These are phyloP conservation scores for Thymelicus lineola DNA, from an alignment of 2,888 invertebrate genomes.

Conservation along the genomic window DNA sequence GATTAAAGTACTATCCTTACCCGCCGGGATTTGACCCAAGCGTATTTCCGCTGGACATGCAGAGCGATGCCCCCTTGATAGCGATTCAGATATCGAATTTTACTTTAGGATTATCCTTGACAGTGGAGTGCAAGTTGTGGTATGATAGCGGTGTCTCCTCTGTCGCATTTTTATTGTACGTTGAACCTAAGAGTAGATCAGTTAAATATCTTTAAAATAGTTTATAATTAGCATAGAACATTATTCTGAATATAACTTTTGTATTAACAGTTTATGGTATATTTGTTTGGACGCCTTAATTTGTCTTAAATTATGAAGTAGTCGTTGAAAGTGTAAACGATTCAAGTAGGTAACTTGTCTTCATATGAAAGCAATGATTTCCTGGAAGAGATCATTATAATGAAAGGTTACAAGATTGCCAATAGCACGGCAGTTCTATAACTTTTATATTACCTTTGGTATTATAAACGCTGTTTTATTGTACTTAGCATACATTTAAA, in stretches of 20 bases:
- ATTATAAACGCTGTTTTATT: too few relatives aligned
- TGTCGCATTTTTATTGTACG: slow-evolving; percentile 66
- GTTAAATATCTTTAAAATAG: slow-evolving; percentile 22
- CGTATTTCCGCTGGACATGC: slow-evolving; percentile 58
- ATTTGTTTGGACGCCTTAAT: too few relatives aligned
- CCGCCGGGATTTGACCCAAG: slow-evolving; percentile 71
- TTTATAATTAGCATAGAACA: slow-evolving; percentile 5
- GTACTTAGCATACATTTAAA: too few relatives aligned
- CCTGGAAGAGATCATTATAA: too few relatives aligned
- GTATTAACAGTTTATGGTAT: background rate
- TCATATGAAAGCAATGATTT: too few relatives aligned
- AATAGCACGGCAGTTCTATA: too few relatives aligned
- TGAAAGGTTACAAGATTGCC: too few relatives aligned
- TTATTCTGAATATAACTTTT: slow-evolving; percentile 28
- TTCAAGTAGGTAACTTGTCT: too few relatives aligned
- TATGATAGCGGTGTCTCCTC: slow-evolving; percentile 64
- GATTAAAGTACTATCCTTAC: slow-evolving; percentile 67
- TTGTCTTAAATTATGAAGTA: too few relatives aligned
- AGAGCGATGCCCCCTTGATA: slow-evolving; percentile 58
- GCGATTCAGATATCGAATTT: slow-evolving; percentile 71
- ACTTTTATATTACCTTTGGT: too few relatives aligned
- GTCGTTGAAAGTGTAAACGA: too few relatives aligned
- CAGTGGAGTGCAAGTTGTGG: slow-evolving; percentile 71
- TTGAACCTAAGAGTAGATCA: slow-evolving; percentile 51
- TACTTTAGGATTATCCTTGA: slow-evolving; percentile 66